Evolutionary conservation across 2,888 invertebrate species (phyloP).

Genomic region (Cryptops parisi): DNA sequence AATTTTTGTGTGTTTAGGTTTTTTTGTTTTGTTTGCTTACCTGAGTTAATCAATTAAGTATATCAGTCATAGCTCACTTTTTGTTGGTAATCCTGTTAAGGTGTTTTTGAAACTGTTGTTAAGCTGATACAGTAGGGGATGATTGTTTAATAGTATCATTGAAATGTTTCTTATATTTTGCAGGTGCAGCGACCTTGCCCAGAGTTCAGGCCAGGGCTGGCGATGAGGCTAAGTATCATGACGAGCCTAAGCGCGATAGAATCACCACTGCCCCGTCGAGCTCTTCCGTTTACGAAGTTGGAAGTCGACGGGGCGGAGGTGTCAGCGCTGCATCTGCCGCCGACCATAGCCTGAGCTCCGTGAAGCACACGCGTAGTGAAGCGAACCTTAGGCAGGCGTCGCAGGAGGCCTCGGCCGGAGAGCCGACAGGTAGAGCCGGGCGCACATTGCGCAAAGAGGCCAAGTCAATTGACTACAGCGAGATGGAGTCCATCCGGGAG

Average conservation of each 20-base stretch:
- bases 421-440: background rate
- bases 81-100: too few species aligned
- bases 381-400: slow-evolving; percentile 5
- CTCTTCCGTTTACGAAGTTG: slow-evolving; percentile 45
- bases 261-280: slow-evolving; percentile 53
- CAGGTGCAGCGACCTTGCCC: slow-evolving; percentile 23
- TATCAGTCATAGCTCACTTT: too few species aligned
- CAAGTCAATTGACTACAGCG: slow-evolving; percentile 42
- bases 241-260: slow-evolving; percentile 5
- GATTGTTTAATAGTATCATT: too few species aligned
- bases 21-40: too few species aligned
- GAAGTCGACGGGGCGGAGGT: slow-evolving; percentile 13
- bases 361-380: slow-evolving; percentile 14
- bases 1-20: too few species aligned
- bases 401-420: slow-evolving; percentile 5
- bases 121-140: too few species aligned
- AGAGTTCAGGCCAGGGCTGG: slow-evolving; percentile 31
- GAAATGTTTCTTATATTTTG: background rate
- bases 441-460: slow-evolving; percentile 22
- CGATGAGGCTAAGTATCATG: slow-evolving; percentile 49
- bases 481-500: slow-evolving; percentile 31
- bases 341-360: slow-evolving; percentile 1
- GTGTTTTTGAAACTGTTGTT: too few species aligned
- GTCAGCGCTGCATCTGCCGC: background rate
- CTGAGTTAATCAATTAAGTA: too few species aligned